phyloP scores from a whole-genome alignment of 1,140 invertebrate species.

The Neodiprion lecontei region DNA sequence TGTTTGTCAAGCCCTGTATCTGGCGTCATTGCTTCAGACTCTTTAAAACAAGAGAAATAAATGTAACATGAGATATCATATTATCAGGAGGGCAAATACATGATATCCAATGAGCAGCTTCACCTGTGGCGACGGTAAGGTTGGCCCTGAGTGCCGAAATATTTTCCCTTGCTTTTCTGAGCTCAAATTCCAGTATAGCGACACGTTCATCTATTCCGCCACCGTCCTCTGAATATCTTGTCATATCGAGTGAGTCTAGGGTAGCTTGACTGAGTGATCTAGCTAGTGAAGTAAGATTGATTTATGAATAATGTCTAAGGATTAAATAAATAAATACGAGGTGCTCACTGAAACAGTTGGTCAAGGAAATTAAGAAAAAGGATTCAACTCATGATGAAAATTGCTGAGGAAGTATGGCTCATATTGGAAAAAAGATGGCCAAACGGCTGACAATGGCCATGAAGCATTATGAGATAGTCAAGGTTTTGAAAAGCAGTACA shows the following conservation, averaged over 20 bases:
- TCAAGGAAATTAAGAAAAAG: conserved; percentile 1
- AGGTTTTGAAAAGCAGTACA: too few species aligned
- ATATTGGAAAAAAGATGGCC: too few species aligned
- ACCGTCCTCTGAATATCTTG: conserved; percentile 88
- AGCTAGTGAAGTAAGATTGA: conserved; percentile 59
- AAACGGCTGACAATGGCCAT: too few species aligned
- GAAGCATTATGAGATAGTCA: too few species aligned
- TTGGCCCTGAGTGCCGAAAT: conserved; percentile 84
- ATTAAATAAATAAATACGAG: conserved; percentile 2
- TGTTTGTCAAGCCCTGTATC: conserved; percentile 63
- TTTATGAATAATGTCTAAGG: conserved; percentile 18
- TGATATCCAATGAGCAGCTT: background rate
- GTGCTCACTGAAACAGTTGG: conserved; percentile 3
- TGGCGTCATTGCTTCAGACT: conserved; percentile 68
- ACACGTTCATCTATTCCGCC: conserved; percentile 78
- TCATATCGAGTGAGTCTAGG: conserved; percentile 87
- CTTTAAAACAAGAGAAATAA: conserved; percentile 52
- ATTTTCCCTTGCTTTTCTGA: conserved; percentile 86
- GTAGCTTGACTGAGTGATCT: conserved; percentile 88
- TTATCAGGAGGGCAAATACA: too few species aligned
- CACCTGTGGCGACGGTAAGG: conserved; percentile 79
- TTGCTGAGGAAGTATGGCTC: background rate
- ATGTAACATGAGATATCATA: background rate
- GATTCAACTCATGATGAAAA: conserved; percentile 16
- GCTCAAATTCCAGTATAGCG: conserved; percentile 88